Base-by-base conservation (phyloP, 37 sponge, comb jelly and placozoan species). In the Mnemiopsis leidyi region DNA sequence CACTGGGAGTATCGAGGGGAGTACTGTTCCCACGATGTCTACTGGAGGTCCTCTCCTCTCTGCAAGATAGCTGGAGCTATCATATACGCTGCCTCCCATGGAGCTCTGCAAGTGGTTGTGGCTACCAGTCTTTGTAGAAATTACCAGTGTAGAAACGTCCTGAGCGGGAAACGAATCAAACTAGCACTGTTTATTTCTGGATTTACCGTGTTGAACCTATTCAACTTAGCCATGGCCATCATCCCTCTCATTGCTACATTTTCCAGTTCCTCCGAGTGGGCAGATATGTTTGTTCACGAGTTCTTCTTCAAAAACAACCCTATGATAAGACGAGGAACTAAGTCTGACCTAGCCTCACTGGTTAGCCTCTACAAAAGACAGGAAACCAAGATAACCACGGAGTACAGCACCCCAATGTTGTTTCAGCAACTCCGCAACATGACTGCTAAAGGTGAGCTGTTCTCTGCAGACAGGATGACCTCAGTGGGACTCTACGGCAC, bases 81-180 rank as follows among this genome's bases (percentile, higher is more conserved):
- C 33, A 13, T 32, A 16, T 77, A 34, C 36, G 26, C 32, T 18
- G 1, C 79, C 18, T 33, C 79, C 32, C 32, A 77, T 34, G 79
- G 79, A 3, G 26, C 79, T 3, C 79, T 77, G 32, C 79, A 77
- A 77, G 79, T 77, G 2, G 79, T 32, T 28, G 32, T 77, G 36
- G 26, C 79, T 32, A 77, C 79, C 0, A 77, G 35, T 32, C 9
- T 32, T 0, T 31, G 35, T 16, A 26, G 79, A 36, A 31, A 0
- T 16, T 31, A 31, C 32, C 20, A 2, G 9, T 31, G 26, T 20
- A 34, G 1, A 2, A 34, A 34, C 7, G 20, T 20, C 1, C 32
- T 77, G 36, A 32, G 36, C 0, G 32, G 9, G 9, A 1, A 31
- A 77, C 18, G 36, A 34, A 34, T 34, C 36, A 48, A 48, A 48